Conservation (phyloP, 2,888 invertebrate genomes). For the Brachyptera risi region DNA sequence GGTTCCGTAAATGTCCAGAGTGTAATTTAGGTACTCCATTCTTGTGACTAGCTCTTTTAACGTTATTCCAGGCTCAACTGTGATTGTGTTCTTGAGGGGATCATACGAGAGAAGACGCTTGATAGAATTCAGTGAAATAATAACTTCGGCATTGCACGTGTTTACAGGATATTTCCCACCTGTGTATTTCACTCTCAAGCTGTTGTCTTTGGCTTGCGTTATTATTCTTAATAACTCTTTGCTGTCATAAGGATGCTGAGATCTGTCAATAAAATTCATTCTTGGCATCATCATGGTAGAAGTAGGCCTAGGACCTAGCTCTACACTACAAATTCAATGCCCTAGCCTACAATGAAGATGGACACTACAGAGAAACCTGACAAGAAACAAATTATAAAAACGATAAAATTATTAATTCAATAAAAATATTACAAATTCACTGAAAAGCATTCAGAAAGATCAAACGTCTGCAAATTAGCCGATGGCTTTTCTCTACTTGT, state of each 20-base stretch:
- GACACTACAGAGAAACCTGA: no score
- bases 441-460: no score
- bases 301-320: no score
- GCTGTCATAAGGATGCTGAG: conserved; percentile 3
- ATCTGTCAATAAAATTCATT: not conserved
- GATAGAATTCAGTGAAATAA: conserved; percentile 21
- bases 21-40: conserved; percentile 22
- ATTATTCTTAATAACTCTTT: conserved; percentile 24
- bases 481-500: no score
- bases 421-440: no score
- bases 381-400: no score
- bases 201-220: conserved; percentile 27
- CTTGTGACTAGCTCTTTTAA: conserved; percentile 20
- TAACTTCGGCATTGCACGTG: conserved; percentile 22
- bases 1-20: conserved; percentile 26
- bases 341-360: no score
- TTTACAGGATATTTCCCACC: conserved; percentile 27
- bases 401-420: no score
- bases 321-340: no score
- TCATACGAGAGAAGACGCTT: conserved; percentile 24
- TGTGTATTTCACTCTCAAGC: conserved; percentile 20
- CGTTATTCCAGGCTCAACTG: conserved; percentile 28
- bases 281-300: no score
- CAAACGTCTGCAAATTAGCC: no score
- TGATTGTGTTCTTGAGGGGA: conserved; percentile 26